phyloP scores from a whole-genome alignment of 2,888 invertebrate genomes.

The Macrosiphum euphorbiae region DNA sequence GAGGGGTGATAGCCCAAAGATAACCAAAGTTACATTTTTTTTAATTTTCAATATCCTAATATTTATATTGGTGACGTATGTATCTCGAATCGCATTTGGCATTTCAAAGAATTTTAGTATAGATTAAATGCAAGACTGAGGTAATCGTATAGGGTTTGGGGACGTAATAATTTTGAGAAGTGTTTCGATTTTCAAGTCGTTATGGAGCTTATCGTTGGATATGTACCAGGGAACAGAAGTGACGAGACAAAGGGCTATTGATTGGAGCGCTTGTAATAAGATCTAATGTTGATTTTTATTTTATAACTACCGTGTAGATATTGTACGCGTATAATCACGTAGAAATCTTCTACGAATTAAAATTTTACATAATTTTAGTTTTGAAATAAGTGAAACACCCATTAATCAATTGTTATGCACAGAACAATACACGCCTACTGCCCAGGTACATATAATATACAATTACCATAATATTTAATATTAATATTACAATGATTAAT shows the following conservation, averaged over 20 bases:
- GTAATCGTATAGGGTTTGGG: too few species aligned
- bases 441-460: neutral
- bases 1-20: neutral
- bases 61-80: too few species aligned
- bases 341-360: neutral
- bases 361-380: neutral
- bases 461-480: neutral
- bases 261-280: neutral
- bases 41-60: too few species aligned
- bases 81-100: too few species aligned
- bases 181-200: too few species aligned
- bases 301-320: neutral
- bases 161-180: too few species aligned
- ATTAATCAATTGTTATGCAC: neutral
- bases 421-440: neutral
- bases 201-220: too few species aligned
- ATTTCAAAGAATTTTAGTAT: too few species aligned
- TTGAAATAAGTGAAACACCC: neutral
- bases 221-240: too few species aligned
- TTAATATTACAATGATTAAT: neutral
- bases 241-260: too few species aligned
- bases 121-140: too few species aligned
- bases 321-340: neutral
- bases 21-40: too few species aligned
- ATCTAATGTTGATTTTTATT: neutral